These are phyloP conservation scores for Mythimna impura DNA, from an alignment of 2,888 invertebrate species.

Conservation along the genomic window DNA sequence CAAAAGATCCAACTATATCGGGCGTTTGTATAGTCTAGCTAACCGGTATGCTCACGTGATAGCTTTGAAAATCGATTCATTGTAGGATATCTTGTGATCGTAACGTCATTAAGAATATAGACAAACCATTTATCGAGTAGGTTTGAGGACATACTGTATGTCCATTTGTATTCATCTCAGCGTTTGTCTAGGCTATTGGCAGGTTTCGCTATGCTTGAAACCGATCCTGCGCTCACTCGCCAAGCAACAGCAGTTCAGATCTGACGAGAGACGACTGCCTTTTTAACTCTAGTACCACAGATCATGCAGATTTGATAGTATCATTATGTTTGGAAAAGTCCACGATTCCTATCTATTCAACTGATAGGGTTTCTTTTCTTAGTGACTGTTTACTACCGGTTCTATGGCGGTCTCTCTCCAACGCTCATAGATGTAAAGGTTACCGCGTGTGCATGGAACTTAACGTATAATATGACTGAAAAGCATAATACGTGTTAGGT, in stretches of 20 bases:
- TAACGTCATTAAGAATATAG: neutral
- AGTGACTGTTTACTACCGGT: neutral
- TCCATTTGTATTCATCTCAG: slow-evolving; percentile 10
- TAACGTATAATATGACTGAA: slow-evolving; percentile 66
- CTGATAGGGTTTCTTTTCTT: neutral
- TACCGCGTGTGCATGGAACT: slow-evolving; percentile 42
- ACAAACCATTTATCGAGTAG: neutral
- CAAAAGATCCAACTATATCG: neutral
- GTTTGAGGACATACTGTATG: neutral
- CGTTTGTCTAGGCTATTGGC: slow-evolving; percentile 28
- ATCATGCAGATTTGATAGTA: neutral
- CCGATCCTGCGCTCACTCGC: slow-evolving; percentile 5
- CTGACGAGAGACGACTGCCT: slow-evolving; percentile 2
- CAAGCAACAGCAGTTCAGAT: slow-evolving; percentile 9
- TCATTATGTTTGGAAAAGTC: slow-evolving; percentile 10
- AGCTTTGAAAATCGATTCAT: neutral
- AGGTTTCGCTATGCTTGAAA: slow-evolving; percentile 16
- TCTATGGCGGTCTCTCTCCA: neutral
- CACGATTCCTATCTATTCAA: neutral
- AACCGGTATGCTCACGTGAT: neutral
- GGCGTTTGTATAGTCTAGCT: no score
- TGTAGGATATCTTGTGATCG: neutral
- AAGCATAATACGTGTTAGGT: slow-evolving; percentile 40
- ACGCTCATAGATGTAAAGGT: slow-evolving; percentile 44
- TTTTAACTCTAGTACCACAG: slow-evolving; percentile 9